These are phyloP conservation scores for Callosobruchus maculatus DNA, from an alignment of 2,888 invertebrate species.

Conservation along the genomic window DNA sequence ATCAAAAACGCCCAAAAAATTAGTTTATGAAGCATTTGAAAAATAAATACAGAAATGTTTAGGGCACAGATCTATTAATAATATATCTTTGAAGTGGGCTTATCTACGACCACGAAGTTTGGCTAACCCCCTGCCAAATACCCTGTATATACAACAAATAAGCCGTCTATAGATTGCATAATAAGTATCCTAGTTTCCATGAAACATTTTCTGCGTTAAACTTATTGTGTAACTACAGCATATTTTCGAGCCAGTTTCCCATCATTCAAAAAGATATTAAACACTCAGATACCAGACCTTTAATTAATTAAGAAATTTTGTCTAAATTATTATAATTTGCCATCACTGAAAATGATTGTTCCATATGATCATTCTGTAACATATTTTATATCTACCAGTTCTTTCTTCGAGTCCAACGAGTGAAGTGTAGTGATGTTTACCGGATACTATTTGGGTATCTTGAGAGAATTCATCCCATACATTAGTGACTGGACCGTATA, in stretches of 20 bases:
- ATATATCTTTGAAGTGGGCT: too few species aligned
- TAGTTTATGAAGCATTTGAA: too few species aligned
- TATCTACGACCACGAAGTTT: too few species aligned
- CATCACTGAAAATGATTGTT: neutral
- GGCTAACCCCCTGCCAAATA: too few species aligned
- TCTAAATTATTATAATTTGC: neutral
- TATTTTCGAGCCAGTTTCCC: neutral
- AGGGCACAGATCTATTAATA: too few species aligned
- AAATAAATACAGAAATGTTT: too few species aligned
- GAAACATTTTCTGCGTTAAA: neutral
- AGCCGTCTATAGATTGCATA: neutral
- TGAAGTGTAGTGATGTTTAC: neutral
- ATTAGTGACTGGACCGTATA: conserved; percentile 18
- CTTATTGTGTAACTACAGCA: neutral
- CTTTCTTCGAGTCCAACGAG: neutral
- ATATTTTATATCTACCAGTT: neutral
- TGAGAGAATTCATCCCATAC: conserved; percentile 13
- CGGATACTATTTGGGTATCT: conserved; percentile 4
- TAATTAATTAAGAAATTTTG: neutral
- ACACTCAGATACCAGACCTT: neutral
- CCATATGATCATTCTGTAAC: neutral
- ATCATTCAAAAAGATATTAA: neutral
- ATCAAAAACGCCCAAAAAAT: too few species aligned
- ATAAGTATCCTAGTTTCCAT: neutral
- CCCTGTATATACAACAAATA: neutral